Conservation (phyloP, 2,797 vertebrate species). For the Nannoperca australis region DNA sequence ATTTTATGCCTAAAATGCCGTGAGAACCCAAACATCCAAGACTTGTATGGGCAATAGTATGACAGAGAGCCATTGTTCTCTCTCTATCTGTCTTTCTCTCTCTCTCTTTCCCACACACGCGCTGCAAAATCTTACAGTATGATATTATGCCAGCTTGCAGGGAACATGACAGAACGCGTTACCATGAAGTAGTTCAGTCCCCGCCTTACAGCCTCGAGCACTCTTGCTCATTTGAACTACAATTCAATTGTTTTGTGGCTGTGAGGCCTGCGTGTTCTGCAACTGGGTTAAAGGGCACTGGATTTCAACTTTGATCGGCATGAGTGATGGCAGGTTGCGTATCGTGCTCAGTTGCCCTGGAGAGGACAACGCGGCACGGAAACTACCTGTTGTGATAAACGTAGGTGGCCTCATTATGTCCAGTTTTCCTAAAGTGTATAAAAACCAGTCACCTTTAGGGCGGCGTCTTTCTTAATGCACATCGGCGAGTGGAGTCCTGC, state of each 20-base stretch:
- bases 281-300: conserved; percentile 79
- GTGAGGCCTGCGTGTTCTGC: conserved; percentile 31
- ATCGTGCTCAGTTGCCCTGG: neutral
- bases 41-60: neutral
- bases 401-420: neutral
- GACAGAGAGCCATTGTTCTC: neutral
- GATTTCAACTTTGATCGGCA: conserved; percentile 71
- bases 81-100: neutral
- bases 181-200: neutral
- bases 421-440: neutral
- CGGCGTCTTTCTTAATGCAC: neutral
- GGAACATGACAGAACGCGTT: conserved; percentile 64
- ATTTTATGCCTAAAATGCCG: neutral
- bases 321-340: conserved; percentile 39
- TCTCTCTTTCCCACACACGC: neutral
- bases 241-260: conserved; percentile 5
- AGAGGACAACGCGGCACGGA: conserved; percentile 39
- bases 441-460: neutral
- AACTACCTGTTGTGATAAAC: conserved; percentile 4
- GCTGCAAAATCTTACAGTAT: neutral
- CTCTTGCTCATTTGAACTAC: conserved; percentile 8
- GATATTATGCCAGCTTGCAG: conserved; percentile 18
- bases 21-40: neutral
- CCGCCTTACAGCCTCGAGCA: conserved; percentile 32
- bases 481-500: neutral